Percentiles rank a stretch among this genome's conserved stretches.
phyloP scores from a whole-genome alignment of 2,797 vertebrate species.

The Micromesistius poutassou region DNA sequence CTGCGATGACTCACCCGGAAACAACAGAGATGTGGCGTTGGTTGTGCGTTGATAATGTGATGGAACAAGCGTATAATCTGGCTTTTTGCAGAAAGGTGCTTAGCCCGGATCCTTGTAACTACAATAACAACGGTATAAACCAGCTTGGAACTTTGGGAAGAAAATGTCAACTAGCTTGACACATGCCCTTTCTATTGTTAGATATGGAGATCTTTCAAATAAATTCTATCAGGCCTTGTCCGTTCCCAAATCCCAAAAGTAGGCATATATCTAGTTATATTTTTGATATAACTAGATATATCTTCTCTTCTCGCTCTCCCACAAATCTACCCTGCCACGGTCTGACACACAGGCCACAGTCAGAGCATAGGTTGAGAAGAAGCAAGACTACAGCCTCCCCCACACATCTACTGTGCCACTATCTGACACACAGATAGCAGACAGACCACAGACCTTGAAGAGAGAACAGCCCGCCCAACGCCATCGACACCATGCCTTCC shows the following conservation, averaged over 20 bases:
- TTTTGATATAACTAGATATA: too few species aligned
- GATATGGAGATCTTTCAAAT: neutral
- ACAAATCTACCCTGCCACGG: too few species aligned
- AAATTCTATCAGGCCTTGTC: neutral
- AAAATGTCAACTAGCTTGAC: neutral
- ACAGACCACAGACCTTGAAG: too few species aligned
- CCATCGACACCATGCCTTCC: too few species aligned
- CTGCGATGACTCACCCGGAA: slow-evolving; percentile 21
- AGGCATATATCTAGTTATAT: neutral
- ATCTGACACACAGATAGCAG: too few species aligned
- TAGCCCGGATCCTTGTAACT: slow-evolving; percentile 22
- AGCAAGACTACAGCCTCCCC: too few species aligned
- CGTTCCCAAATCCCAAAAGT: neutral
- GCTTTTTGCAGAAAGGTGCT: slow-evolving; percentile 28
- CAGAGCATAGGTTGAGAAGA: too few species aligned
- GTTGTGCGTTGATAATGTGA: slow-evolving; percentile 29
- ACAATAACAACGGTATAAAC: slow-evolving; percentile 2
- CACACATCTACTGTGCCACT: too few species aligned
- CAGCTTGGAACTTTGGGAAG: neutral
- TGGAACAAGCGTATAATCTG: slow-evolving; percentile 26
- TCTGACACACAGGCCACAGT: too few species aligned
- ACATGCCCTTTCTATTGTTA: neutral
- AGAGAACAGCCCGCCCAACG: too few species aligned
- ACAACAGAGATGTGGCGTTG: slow-evolving; percentile 10
- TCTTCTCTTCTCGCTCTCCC: too few species aligned